Evolutionary conservation across 2,797 vertebrate genomes (phyloP).

Genomic region (Saxicola maurus): DNA sequence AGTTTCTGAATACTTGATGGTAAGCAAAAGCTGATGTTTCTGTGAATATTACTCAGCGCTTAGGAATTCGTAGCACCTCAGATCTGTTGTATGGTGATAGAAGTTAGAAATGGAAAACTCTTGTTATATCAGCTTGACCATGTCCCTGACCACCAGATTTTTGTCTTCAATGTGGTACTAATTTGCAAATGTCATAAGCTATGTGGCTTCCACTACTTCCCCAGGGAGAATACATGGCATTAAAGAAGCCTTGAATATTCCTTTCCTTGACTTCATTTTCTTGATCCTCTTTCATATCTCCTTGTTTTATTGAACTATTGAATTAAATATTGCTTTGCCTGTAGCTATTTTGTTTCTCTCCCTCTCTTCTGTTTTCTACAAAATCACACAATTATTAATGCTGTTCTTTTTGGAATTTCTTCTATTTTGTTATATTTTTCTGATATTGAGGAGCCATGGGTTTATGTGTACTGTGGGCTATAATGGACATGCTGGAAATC

Average conservation of each 20-base stretch:
- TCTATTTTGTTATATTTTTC: not conserved
- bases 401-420: not conserved
- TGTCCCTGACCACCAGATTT: not conserved
- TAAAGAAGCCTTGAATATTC: not conserved
- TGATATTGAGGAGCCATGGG: not conserved
- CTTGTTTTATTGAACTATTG: not conserved
- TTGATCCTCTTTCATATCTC: not conserved
- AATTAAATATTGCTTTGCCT: not conserved
- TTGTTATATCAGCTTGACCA: not conserved
- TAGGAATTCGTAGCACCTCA: slow-evolving; percentile 27
- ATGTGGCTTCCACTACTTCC: not conserved
- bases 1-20: not conserved
- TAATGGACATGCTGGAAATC: not conserved
- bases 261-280: slow-evolving; percentile 11
- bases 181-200: slow-evolving; percentile 5
- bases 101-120: slow-evolving; percentile 19
- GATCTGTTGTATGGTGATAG: not conserved
- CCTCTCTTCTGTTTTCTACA: not conserved
- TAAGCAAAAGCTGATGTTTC: slow-evolving; percentile 35
- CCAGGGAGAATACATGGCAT: not conserved
- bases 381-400: not conserved
- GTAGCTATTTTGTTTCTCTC: not conserved
- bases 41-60: not conserved
- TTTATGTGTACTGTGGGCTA: not conserved
- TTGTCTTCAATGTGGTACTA: not conserved